Evolutionary conservation across 2,888 invertebrate species (phyloP).

Genomic region (Adineta ricciae): DNA sequence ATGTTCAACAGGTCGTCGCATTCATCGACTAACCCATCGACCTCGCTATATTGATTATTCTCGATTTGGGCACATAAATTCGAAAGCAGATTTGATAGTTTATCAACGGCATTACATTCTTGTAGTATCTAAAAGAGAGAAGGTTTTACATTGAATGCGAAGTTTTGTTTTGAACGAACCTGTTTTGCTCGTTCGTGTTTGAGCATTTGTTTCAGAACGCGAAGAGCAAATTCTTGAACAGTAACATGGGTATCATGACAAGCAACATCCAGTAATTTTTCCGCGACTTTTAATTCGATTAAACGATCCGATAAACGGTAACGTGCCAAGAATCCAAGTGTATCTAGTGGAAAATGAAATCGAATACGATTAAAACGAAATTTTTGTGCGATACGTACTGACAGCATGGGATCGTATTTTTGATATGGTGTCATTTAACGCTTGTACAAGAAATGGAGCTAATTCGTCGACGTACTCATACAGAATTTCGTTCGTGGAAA

Average conservation of each 20-base stretch:
- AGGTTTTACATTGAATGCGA: background rate
- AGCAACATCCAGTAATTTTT: slow-evolving; percentile 31
- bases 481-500: slow-evolving; percentile 25
- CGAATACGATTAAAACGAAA: no score
- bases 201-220: slow-evolving; percentile 11
- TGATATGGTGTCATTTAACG: slow-evolving; percentile 28
- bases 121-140: background rate
- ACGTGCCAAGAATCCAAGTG: slow-evolving; percentile 22
- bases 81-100: slow-evolving; percentile 4
- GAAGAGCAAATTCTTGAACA: slow-evolving; percentile 30
- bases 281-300: slow-evolving; percentile 26
- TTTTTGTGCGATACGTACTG: background rate
- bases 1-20: background rate
- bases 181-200: slow-evolving; percentile 27
- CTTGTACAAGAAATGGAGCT: slow-evolving; percentile 22
- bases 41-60: slow-evolving; percentile 17
- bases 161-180: background rate
- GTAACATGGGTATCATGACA: slow-evolving; percentile 31
- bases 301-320: slow-evolving; percentile 25
- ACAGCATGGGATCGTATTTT: slow-evolving; percentile 30
- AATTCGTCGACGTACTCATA: slow-evolving; percentile 25
- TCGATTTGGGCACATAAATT: background rate
- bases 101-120: slow-evolving; percentile 9
- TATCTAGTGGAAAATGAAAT: background rate
- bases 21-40: background rate